Percentiles rank a stretch among this genome's conserved stretches.
Conservation (phyloP, 1,140 invertebrate species). For the Dendrolimus kikuchii region DNA sequence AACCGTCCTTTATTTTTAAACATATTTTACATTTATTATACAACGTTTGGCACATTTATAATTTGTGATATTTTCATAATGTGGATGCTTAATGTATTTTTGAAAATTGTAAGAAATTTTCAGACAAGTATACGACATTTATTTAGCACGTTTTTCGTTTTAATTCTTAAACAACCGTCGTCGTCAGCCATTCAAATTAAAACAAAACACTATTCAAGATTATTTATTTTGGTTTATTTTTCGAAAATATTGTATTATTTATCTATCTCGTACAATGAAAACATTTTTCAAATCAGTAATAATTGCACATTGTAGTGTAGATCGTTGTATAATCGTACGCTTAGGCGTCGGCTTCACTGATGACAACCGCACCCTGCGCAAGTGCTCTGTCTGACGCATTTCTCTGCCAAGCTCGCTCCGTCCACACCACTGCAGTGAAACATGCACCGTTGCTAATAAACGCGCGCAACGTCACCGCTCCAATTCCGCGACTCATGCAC, state of each 20-base stretch:
- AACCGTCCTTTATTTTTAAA: slow-evolving; percentile 52
- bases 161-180: too few species aligned
- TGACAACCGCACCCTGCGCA: slow-evolving; percentile 36
- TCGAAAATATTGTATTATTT: not conserved
- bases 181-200: too few species aligned
- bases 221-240: too few species aligned
- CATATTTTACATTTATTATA: slow-evolving; percentile 55
- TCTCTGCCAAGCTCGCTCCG: slow-evolving; percentile 47
- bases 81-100: slow-evolving; percentile 60
- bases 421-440: slow-evolving; percentile 88
- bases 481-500: slow-evolving; percentile 81
- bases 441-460: slow-evolving; percentile 95
- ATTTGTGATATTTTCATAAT: slow-evolving; percentile 61
- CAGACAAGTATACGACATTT: slow-evolving; percentile 47
- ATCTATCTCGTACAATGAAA: not conserved
- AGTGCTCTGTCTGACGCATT: slow-evolving; percentile 32
- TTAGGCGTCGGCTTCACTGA: slow-evolving; percentile 56
- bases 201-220: too few species aligned
- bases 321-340: not conserved
- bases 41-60: slow-evolving; percentile 56
- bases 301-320: not conserved
- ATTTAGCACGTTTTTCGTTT: slow-evolving; percentile 6
- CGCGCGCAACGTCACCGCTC: slow-evolving; percentile 85
- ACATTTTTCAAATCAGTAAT: not conserved
- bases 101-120: slow-evolving; percentile 61